A percentile compares a stretch with the other conserved stretches of the same genome.
Evolutionary conservation across 2,888 invertebrate genomes (phyloP).

Genomic region (Drosophila yooni): DNA sequence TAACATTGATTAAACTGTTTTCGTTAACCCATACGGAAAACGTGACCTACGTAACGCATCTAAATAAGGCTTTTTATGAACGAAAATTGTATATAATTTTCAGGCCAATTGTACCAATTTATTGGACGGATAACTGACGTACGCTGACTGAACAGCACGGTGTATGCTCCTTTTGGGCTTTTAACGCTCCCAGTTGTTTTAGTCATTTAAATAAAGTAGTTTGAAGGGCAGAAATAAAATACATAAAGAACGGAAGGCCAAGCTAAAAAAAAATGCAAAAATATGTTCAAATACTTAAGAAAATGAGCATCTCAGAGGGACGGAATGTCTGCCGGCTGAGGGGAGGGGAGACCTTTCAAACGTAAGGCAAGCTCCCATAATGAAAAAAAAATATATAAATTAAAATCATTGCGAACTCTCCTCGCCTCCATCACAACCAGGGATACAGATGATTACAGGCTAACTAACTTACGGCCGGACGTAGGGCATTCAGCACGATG

Average conservation of each 20-base stretch:
- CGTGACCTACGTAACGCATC: not conserved
- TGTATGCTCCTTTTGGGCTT: constrained; percentile 14
- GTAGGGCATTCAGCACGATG: constrained; percentile 9
- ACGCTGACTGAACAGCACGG: not conserved
- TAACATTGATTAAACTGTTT: not conserved
- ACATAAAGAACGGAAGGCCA: not conserved
- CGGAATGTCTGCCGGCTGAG: constrained; percentile 7
- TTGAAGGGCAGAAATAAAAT: constrained; percentile 35
- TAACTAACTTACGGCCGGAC: constrained; percentile 47
- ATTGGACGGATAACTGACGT: not conserved
- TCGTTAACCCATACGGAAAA: constrained; percentile 6
- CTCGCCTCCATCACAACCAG: constrained; percentile 15
- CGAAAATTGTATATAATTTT: constrained; percentile 12
- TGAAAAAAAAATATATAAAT: constrained; percentile 34
- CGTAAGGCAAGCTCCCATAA: constrained; percentile 21
- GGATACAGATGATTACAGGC: constrained; percentile 24
- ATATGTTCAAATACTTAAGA: constrained; percentile 65
- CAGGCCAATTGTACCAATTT: constrained; percentile 1
- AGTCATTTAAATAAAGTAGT: constrained; percentile 72
- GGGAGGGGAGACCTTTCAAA: constrained; percentile 9
- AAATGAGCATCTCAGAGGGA: constrained; percentile 53
- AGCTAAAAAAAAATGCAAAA: constrained; percentile 55
- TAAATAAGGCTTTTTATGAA: not conserved
- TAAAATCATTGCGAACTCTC: constrained; percentile 57
- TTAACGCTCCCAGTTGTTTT: constrained; percentile 41